Evolutionary conservation across 2,113 vertebrate species (phyloP).

Genomic region (Myanophis thanlyinensis): DNA sequence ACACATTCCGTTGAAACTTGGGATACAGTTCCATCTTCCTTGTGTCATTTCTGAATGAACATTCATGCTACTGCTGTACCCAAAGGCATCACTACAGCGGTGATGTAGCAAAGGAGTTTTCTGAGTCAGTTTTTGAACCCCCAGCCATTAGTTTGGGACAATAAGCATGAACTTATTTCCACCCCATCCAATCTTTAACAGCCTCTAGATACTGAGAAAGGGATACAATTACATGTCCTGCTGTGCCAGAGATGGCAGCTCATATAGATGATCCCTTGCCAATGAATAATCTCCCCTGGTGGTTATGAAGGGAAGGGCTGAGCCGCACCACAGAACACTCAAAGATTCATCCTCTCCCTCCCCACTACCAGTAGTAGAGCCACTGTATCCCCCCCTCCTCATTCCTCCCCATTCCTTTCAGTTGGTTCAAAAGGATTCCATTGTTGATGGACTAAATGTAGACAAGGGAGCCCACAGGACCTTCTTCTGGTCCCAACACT

Average conservation of each 20-base stretch:
- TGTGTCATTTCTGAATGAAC: background rate
- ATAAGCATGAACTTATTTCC: background rate
- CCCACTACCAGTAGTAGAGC: background rate
- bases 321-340: background rate
- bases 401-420: background rate
- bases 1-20: background rate
- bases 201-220: background rate
- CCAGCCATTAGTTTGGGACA: background rate
- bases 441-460: background rate
- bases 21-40: background rate
- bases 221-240: background rate
- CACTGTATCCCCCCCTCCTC: background rate
- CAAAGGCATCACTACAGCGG: background rate
- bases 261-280: background rate
- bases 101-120: background rate
- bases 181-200: background rate
- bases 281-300: background rate
- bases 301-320: background rate
- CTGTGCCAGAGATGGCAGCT: background rate
- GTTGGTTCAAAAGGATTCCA: background rate
- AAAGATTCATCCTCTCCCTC: background rate
- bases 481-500: background rate
- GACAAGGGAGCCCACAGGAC: background rate
- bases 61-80: background rate
- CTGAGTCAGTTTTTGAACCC: background rate